phyloP scores from a whole-genome alignment of 2,797 vertebrate genomes.

The Huso huso region DNA sequence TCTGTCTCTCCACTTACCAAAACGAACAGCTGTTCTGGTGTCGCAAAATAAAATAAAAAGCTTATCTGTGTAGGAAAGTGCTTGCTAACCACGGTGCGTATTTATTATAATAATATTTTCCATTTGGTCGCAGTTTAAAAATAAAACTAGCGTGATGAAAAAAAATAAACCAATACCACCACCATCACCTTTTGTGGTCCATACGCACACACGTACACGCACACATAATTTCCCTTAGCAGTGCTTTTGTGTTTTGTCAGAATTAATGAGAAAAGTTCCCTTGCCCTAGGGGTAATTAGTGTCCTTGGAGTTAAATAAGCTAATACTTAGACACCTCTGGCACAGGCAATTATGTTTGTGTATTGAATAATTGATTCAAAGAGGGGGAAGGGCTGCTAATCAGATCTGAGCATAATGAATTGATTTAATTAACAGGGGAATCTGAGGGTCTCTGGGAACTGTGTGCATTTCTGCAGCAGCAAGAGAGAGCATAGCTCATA shows the following conservation, averaged over 20 bases:
- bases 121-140: too few relatives aligned
- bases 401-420: constrained; percentile 99
- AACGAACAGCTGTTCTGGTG: constrained; percentile 66
- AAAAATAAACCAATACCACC: constrained; percentile 40
- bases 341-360: constrained; percentile 99
- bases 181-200: constrained; percentile 31
- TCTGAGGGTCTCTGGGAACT: constrained; percentile 95
- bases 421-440: constrained; percentile 99
- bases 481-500: constrained; percentile 71
- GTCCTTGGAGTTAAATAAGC: constrained; percentile 99
- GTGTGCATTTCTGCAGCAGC: constrained; percentile 81
- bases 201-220: neutral
- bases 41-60: constrained; percentile 44
- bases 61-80: constrained; percentile 60
- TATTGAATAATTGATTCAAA: constrained; percentile 99
- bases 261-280: constrained; percentile 99
- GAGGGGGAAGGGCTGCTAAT: constrained; percentile 98
- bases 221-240: constrained; percentile 70
- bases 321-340: constrained; percentile 99
- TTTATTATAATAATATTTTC: constrained; percentile 16
- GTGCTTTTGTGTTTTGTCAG: constrained; percentile 99
- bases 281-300: constrained; percentile 99
- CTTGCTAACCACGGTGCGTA: constrained; percentile 48
- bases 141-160: constrained; percentile 2
- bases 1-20: constrained; percentile 69